Percentiles rank a stretch among this genome's conserved stretches.
phyloP scores from a whole-genome alignment of 2,113 vertebrate species.

The Stigmatopora nigra region DNA sequence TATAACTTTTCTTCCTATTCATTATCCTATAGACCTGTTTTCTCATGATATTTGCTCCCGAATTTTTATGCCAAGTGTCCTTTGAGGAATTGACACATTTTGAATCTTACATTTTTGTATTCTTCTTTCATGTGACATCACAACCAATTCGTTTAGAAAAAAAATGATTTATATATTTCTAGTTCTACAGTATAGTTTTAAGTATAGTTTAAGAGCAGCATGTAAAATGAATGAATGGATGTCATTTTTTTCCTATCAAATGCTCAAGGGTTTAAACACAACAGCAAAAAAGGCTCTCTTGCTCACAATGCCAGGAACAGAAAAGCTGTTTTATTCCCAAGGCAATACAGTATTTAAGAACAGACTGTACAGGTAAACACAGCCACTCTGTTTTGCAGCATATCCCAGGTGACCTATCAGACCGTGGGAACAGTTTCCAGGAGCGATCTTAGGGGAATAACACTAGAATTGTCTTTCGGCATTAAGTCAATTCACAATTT shows the following conservation, averaged over 20 bases:
- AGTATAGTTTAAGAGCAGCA: no score
- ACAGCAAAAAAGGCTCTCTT: neutral
- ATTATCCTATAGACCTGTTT: no score
- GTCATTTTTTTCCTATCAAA: neutral
- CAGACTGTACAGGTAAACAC: conserved; percentile 25
- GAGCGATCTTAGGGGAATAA: conserved; percentile 38
- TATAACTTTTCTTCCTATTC: no score
- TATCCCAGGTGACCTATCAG: conserved; percentile 39
- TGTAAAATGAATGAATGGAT: no score
- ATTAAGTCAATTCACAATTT: conserved; percentile 41
- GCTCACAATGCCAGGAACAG: neutral
- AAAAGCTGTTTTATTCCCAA: conserved; percentile 14
- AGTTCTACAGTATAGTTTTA: no score
- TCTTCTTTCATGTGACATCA: no score
- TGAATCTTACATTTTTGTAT: no score
- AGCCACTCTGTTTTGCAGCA: conserved; percentile 26
- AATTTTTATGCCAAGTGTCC: no score
- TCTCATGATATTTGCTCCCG: no score
- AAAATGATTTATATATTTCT: no score
- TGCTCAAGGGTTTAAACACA: neutral
- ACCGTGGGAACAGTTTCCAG: conserved; percentile 55
- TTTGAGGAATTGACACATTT: no score
- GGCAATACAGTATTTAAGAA: conserved; percentile 7
- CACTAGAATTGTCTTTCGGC: conserved; percentile 49
- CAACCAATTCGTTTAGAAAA: no score